Percentiles rank a stretch among this genome's conserved stretches.
phyloP scores from a whole-genome alignment of 2,797 vertebrate genomes.

The Acanthurus leucopareius region DNA sequence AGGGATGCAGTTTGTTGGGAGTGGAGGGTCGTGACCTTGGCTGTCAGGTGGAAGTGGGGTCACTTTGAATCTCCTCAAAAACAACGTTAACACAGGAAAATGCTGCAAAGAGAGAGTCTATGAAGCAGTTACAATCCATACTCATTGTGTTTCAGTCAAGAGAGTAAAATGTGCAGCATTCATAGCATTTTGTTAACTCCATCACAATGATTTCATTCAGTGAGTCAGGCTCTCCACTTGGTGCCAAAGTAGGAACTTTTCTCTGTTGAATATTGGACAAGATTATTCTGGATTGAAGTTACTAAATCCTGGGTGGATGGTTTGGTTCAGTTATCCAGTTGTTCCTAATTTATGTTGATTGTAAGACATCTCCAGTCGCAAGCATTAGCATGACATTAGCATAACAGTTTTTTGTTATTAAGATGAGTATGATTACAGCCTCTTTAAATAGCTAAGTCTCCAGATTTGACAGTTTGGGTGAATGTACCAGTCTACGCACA shows the following conservation, averaged over 20 bases:
- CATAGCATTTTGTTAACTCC: constrained; percentile 8
- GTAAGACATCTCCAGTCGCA: neutral
- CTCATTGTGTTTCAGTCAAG: no score
- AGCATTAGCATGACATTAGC: constrained; percentile 12
- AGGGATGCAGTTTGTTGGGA: no score
- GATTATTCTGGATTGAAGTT: neutral
- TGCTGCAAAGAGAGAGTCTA: no score
- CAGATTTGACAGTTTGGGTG: neutral
- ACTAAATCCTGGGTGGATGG: neutral
- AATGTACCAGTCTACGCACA: neutral
- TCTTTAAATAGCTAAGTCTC: neutral
- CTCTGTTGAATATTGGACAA: no score
- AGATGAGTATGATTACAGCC: constrained; percentile 6
- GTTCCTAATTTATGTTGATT: neutral
- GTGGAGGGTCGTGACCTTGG: no score
- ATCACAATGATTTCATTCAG: constrained; percentile 17
- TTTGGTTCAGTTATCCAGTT: neutral
- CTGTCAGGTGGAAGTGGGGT: no score
- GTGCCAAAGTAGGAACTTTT: no score
- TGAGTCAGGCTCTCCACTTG: neutral
- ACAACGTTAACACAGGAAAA: no score
- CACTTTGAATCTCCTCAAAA: no score
- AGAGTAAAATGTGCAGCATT: neutral
- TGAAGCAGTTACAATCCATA: no score
- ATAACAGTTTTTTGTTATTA: neutral